phyloP scores from a whole-genome alignment of 2,113 vertebrate species.

The Haliaeetus leucogaster region DNA sequence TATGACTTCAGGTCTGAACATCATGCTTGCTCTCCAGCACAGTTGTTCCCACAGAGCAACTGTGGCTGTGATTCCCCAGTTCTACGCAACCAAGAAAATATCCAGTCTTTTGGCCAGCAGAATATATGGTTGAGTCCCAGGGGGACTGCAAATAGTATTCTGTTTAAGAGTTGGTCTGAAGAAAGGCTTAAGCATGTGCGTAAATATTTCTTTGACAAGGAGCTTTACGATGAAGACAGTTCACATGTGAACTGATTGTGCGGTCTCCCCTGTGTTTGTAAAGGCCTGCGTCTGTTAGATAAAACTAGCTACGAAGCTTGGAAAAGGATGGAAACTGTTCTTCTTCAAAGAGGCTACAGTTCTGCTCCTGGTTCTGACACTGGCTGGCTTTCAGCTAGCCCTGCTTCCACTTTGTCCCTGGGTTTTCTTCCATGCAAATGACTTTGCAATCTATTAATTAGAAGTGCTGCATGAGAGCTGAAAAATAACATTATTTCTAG shows the following conservation, averaged over 20 bases:
- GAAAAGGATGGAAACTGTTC: background rate
- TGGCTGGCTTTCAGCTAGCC: background rate
- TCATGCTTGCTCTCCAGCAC: background rate
- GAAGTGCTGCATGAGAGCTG: background rate
- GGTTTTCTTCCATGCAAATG: background rate
- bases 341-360: background rate
- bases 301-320: background rate
- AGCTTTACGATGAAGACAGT: background rate
- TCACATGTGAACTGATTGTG: background rate
- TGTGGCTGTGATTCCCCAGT: background rate
- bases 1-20: background rate
- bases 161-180: background rate
- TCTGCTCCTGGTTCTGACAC: background rate
- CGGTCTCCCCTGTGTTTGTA: background rate
- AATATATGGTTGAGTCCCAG: background rate
- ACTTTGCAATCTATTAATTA: background rate
- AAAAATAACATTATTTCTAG: slow-evolving; percentile 27
- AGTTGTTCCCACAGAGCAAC: background rate
- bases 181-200: background rate
- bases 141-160: background rate
- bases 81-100: background rate
- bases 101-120: background rate
- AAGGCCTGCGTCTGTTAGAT: background rate
- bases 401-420: background rate
- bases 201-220: background rate